Evolutionary conservation across 1,140 invertebrate species (phyloP), one percentile per base, ranked within the genome.

Genomic region (Plodia interpunctella): DNA sequence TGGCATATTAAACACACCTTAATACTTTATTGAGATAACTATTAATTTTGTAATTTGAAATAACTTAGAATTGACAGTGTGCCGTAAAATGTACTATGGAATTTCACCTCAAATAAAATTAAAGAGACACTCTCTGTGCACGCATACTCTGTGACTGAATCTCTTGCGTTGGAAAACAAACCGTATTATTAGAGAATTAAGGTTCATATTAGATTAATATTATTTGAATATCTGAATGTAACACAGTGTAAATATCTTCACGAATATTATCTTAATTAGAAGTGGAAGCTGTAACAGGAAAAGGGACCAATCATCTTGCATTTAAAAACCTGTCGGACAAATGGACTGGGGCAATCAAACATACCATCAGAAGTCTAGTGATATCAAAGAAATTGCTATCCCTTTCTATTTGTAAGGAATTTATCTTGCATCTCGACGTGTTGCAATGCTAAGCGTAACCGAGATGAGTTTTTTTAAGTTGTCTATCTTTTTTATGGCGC

Each of bases 281-380:
- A 57, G 15, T 49, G 38, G 20, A 44, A 49, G 63, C 50, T 44
- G 38, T n/a, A 44, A 44, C 30, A 17, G 38, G 19, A 25, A 53
- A 53, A 53, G 51, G 13, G 21, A n/a, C 51, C 51, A 25, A 53
- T 53, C 51, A 53, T 53, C 21, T 25, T 15, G 51, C 6, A 25
- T 53, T 13, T 53, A 53, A 15, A 50, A 53, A 53, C 51, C 51
- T 53, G 51, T 53, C 51, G 19, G 20, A 53, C 51, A 53, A 53
- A 53, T 53, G 51, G 51, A 25, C 51, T 55, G 38, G 44, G 11
- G 61, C 55, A 73, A 68, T 71, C 60, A 66, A 68, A 72, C 70
- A 68, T 61, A 59, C 67, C 63, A 72, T 70, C 65, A 63, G 62
- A 44, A 44, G 38, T 44, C 13, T 44, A 17, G 38, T 44, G 38